Base-by-base conservation (phyloP, 2,797 vertebrate genomes). In the Poeciliopsis infans region DNA sequence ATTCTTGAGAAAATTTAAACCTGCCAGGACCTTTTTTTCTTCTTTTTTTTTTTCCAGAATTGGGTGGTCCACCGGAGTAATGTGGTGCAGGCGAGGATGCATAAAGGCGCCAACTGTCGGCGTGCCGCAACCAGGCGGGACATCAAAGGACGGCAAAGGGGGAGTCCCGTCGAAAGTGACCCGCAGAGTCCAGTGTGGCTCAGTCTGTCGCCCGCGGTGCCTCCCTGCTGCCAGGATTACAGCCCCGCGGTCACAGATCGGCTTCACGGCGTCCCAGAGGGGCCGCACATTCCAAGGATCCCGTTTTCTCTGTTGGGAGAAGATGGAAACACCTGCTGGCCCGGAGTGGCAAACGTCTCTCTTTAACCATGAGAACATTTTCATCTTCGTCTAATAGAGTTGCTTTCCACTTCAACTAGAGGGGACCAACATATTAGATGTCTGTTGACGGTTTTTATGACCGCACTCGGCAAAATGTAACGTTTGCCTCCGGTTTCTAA, bases 1-100 rank as follows among this genome's bases (percentile, higher is more conserved):
- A 95, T 94, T 93, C 93, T 90, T 93, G 81, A 87, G 87, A 94
- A 89, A 93, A 91, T 82, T 76, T 85, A 92, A 90, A 93, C 88
- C 92, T 89, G 91, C 81, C 74, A 15, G 83, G 79, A 80, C 92
- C 92, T 49, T 6, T 46, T 47, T 53, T 51, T 49, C 20, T 92
- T 89, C 87, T 91, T 49, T 92, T 89, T 89, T 91, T 91, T 87
- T 89, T 91, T 92, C 86, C 79, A 92, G 78, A 90, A 77, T 85
- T 87, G 94, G 93, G 94, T 95, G 95, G 94, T 95, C 94, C 36
- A 75, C 46, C 69, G 16, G 74, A 59, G 81, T 83, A 85, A 88
- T 71, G 80, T 46, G 18, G 85, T 85, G 88, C 89, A 76, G 84
- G 84, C 86, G 46, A 79, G 75, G 81, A 79, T 23, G 8, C 79